Percentiles rank a stretch among this genome's conserved stretches.
phyloP scores from a whole-genome alignment of 2,888 invertebrate genomes.

The Patella pellucida region DNA sequence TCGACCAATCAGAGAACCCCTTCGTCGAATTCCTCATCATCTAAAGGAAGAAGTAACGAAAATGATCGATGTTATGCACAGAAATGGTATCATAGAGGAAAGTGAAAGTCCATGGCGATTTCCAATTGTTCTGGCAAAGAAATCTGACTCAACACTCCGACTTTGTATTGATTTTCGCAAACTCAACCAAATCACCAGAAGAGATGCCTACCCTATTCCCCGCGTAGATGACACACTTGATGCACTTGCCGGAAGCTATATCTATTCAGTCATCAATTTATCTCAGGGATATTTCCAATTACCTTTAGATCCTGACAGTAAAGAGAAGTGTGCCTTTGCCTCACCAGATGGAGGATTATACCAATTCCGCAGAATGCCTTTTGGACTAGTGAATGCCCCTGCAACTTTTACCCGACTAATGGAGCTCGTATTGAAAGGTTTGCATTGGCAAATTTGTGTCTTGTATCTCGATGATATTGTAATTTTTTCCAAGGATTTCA shows the following conservation, averaged over 20 bases:
- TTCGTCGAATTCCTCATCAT: conserved; percentile 7
- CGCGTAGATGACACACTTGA: not conserved
- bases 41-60: not conserved
- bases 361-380: not conserved
- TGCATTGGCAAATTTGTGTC: too few species aligned
- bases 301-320: not conserved
- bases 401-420: too few species aligned
- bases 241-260: not conserved
- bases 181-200: not conserved
- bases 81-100: not conserved
- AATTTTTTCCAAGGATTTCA: too few species aligned
- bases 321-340: not conserved
- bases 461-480: too few species aligned
- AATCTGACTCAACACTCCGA: not conserved
- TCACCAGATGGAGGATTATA: not conserved
- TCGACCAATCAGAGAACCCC: not conserved
- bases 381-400: not conserved
- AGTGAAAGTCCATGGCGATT: conserved; percentile 1
- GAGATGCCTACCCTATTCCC: not conserved
- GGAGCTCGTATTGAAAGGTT: too few species aligned
- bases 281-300: conserved; percentile 4
- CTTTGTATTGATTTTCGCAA: not conserved
- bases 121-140: not conserved
- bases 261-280: conserved; percentile 6
- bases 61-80: not conserved